Conservation (phyloP, 2,797 vertebrate species). For the Pangasius sanitwongsei region DNA sequence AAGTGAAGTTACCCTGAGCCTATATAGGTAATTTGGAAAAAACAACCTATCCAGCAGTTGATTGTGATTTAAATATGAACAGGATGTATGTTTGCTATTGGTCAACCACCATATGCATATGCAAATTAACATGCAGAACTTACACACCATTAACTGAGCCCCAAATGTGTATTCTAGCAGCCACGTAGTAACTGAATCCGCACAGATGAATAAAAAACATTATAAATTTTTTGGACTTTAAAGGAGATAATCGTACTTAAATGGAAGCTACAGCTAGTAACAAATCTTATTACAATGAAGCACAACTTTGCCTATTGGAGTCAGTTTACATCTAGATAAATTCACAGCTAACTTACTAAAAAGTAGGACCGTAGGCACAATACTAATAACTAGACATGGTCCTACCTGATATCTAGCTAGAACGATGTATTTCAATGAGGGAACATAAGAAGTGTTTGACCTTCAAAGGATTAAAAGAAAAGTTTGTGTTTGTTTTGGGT, state of each 20-base stretch:
- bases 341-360: not conserved
- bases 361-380: not conserved
- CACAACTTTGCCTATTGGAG: not conserved
- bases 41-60: not conserved
- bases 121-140: not conserved
- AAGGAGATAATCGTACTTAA: not conserved
- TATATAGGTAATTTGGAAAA: not conserved
- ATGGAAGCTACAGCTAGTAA: no score
- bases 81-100: not conserved
- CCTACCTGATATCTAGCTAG: not conserved
- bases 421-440: not conserved
- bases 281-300: not conserved
- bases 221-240: not conserved
- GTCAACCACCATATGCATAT: not conserved
- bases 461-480: no score
- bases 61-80: not conserved
- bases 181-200: not conserved
- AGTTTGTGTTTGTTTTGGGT: no score
- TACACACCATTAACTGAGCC: not conserved
- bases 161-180: not conserved
- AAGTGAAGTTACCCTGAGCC: no score
- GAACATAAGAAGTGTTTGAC: no score
- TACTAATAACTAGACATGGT: not conserved
- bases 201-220: not conserved
- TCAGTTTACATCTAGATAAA: not conserved